These are phyloP conservation scores for Sapayoa aenigma DNA, from an alignment of 2,113 vertebrate species.

Conservation along the genomic window DNA sequence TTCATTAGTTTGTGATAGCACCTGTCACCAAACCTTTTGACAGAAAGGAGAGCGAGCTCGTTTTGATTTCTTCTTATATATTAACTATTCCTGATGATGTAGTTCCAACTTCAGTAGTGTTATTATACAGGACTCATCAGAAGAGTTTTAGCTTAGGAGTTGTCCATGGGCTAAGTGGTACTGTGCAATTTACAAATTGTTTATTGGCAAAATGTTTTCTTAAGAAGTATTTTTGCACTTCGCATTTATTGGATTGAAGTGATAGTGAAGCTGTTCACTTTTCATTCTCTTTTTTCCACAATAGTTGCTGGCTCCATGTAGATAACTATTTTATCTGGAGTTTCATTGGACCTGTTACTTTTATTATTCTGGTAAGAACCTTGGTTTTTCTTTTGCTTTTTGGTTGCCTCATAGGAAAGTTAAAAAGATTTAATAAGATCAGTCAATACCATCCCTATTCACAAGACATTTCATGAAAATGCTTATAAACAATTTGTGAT, in stretches of 20 bases:
- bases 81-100: neutral
- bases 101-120: neutral
- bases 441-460: neutral
- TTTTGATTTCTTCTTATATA: neutral
- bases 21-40: neutral
- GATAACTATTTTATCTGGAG: slow-evolving; percentile 99
- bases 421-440: neutral
- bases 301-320: slow-evolving; percentile 95
- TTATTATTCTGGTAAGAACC: slow-evolving; percentile 95
- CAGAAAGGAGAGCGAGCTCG: neutral
- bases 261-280: neutral
- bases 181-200: neutral
- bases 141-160: neutral
- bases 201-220: neutral
- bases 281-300: slow-evolving; percentile 30
- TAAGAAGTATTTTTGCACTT: slow-evolving; percentile 9
- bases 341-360: slow-evolving; percentile 97
- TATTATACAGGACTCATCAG: neutral
- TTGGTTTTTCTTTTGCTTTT: neutral
- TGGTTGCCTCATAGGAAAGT: neutral
- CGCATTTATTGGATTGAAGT: neutral
- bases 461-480: neutral
- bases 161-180: neutral
- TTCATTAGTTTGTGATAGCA: neutral
- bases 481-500: neutral